Base-by-base conservation (phyloP, 1,140 invertebrate species). In the Cydia splendana region DNA sequence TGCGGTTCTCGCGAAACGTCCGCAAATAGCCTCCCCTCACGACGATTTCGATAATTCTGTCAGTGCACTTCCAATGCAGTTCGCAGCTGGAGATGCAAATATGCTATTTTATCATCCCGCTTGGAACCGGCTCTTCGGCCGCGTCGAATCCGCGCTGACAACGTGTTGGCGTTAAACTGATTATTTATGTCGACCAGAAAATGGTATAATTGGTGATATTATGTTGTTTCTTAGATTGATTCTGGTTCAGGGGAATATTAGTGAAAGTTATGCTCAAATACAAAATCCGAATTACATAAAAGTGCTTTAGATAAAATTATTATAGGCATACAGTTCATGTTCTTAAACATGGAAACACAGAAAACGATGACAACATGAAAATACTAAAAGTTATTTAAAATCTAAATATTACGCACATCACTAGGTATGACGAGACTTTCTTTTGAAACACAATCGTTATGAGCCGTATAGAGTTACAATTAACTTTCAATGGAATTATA, bases 21-120 rank as follows among this genome's bases (percentile, higher is more conserved):
- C 89, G 88, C 83, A 89, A 91, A 92, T 92, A 92, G 85, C 83
- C 77, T 85, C 85, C 85, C 87, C 89, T 85, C 88, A 84, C 79
- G 81, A 77, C 78, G 81, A 77, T 79, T 77, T 73, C 80, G 86
- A 89, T 91, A 90, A 92, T 88, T 92, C 87, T 85, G 89, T 90
- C 91, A 81, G 80, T 84, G 84, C 85, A 84, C 75, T 82, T 83
- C 85, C 85, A 88, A 87, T 91, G 88, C 87, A 88, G 83, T 87
- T 83, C 88, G 82, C 88, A 83, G 89, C 84, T 90, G 88, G 87
- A 88, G 89, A 87, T 84, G 82, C 83, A 75, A 84, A 81, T 62
- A 62, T 78, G 81, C 85, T 84, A 86, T 88, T 87, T 87, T 89
- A 77, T 74, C 67, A 83, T 85, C 18, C 45, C 34, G 15, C n/a